Conservation (phyloP, 2,113 vertebrate species). For the Cyanoramphus novaezelandiae region DNA sequence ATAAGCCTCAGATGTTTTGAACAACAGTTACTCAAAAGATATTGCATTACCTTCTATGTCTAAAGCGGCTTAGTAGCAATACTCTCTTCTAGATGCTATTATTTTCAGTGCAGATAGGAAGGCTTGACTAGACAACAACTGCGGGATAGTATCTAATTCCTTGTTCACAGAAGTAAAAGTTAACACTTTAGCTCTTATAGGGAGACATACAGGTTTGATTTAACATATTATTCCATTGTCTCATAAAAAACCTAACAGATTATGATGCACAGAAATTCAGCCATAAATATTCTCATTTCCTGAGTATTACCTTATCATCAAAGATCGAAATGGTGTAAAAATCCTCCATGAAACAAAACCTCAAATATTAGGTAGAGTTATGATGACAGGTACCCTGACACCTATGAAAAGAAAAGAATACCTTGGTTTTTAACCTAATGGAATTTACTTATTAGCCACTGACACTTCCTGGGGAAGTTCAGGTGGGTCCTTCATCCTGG, state of each 20-base stretch:
- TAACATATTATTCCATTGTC: neutral
- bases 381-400: neutral
- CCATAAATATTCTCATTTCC: neutral
- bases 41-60: neutral
- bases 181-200: neutral
- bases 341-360: neutral
- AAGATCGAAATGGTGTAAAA: neutral
- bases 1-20: slow-evolving; percentile 15
- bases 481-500: neutral
- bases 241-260: neutral
- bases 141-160: neutral
- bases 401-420: neutral
- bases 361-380: neutral
- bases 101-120: neutral
- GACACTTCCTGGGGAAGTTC: neutral
- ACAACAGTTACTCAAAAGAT: neutral
- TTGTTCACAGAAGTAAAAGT: neutral
- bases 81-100: slow-evolving; percentile 5
- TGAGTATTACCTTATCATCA: neutral
- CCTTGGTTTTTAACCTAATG: neutral
- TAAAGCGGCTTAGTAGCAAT: neutral
- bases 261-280: neutral
- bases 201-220: neutral
- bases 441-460: neutral
- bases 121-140: neutral